phyloP scores from a whole-genome alignment of 2,113 vertebrate genomes.

The Probosciger aterrimus region DNA sequence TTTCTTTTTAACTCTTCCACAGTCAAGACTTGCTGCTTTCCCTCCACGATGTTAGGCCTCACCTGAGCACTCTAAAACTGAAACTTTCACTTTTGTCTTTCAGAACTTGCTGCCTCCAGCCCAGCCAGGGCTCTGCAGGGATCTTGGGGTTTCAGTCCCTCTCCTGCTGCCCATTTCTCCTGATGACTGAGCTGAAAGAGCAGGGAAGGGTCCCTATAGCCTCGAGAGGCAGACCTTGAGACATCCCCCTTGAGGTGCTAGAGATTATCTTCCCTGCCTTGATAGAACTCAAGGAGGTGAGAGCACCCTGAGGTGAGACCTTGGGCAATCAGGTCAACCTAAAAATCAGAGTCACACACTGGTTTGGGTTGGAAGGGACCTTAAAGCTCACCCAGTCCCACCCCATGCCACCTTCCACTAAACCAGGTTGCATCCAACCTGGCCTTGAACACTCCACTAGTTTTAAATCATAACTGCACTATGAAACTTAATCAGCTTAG shows the following conservation, averaged over 20 bases:
- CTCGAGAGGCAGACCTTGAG: background rate
- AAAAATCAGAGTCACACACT: background rate
- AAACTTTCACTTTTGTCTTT: background rate
- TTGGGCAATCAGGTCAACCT: background rate
- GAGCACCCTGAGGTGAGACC: background rate
- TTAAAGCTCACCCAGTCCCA: background rate
- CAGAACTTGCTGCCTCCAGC: background rate
- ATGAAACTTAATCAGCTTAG: background rate
- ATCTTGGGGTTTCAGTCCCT: background rate
- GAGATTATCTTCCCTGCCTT: background rate
- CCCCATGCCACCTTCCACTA: background rate
- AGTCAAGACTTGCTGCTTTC: background rate
- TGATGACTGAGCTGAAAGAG: background rate
- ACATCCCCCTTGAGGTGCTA: background rate
- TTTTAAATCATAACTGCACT: background rate
- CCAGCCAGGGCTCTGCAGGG: background rate
- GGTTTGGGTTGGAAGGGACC: background rate
- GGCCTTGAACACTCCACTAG: background rate
- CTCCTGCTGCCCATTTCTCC: background rate
- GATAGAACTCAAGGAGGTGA: background rate
- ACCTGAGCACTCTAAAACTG: background rate
- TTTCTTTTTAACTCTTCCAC: background rate
- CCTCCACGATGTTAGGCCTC: background rate
- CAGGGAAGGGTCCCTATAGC: background rate
- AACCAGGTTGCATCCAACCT: background rate